Evolutionary conservation across 2,797 vertebrate species (phyloP), one percentile per base, ranked within the genome.

Genomic region (Intellagama lesueurii): DNA sequence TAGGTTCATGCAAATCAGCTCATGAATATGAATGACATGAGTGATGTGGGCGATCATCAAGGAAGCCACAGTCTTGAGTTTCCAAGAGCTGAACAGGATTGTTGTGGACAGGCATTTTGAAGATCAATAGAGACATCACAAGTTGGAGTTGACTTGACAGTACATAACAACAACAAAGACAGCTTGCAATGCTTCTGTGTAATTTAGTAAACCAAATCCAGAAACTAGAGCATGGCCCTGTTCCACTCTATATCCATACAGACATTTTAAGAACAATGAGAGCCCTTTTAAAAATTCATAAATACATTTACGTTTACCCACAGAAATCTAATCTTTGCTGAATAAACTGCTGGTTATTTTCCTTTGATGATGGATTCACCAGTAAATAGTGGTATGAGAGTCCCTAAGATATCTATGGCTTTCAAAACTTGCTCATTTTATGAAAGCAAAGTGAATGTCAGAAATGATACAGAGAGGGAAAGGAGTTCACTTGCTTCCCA

Each of bases 241-340:
- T 4, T 7, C 11, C 26, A 24, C 0, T 9, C 30, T 40, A 52
- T 22, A 5, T 28, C 2, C 35, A 73, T 19, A 40, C 6, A 1
- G 19, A 14, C 64, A 66, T 68, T 76, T 86, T 17, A 64, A 64
- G 60, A 64, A 64, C 60, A 64, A 64, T 17, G 60, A 17, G 60
- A 64, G 60, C 12, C 56, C 78, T 83, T 66, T 35, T 82, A 19
- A 66, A 22, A 80, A 28, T 56, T 84, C 9, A 79, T 66, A 4
- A 24, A 1, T 91, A 75, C 6, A 78, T 92, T 60, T 91, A 75
- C 6, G 75, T 92, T 66, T 19, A 30, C 28, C 47, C 17, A 19
- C 85, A 80, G 90, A 92, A 68, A 82, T 90, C 35, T 40, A 85
- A 0, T 28, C 87, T 69, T 77, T 84, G 79, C 44, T 35, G 76